Conservation (phyloP, 1,140 invertebrate species). For the Stegodyphus mimosarum region DNA sequence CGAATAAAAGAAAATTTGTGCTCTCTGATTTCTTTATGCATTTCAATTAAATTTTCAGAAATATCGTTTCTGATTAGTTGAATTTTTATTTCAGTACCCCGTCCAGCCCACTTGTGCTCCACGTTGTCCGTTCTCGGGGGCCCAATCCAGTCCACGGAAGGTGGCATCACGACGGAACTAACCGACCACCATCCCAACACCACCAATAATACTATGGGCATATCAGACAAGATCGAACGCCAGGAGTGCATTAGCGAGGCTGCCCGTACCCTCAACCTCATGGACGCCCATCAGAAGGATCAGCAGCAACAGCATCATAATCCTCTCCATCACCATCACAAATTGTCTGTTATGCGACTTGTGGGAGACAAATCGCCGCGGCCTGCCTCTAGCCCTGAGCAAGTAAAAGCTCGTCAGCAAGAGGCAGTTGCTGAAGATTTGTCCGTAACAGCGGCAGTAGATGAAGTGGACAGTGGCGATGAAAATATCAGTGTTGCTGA, state of each 20-base stretch:
- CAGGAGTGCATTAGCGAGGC: conserved; percentile 57
- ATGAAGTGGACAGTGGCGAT: conserved; percentile 41
- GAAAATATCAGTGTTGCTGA: conserved; percentile 40
- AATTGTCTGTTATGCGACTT: conserved; percentile 48
- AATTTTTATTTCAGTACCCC: conserved; percentile 24
- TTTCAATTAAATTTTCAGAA: too few species aligned
- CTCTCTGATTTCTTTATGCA: too few species aligned
- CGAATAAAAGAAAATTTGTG: too few species aligned
- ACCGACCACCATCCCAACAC: conserved; percentile 9
- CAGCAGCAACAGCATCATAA: conserved; percentile 7
- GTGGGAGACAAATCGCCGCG: conserved; percentile 39
- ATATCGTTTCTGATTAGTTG: too few species aligned
- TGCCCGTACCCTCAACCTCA: conserved; percentile 53
- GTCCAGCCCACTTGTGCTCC: conserved; percentile 43
- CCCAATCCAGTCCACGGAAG: conserved; percentile 36
- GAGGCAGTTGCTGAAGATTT: conserved; percentile 40
- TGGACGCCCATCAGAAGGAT: conserved; percentile 45
- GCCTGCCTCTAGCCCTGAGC: conserved; percentile 24
- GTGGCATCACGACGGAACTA: conserved; percentile 38
- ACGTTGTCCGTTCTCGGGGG: conserved; percentile 47
- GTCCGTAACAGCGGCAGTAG: conserved; percentile 19
- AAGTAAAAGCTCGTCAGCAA: conserved; percentile 18
- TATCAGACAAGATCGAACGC: conserved; percentile 58
- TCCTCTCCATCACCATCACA: conserved; percentile 17
- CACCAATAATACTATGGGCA: conserved; percentile 50